Conservation (phyloP, 2,113 vertebrate genomes). For the Chunga burmeisteri region DNA sequence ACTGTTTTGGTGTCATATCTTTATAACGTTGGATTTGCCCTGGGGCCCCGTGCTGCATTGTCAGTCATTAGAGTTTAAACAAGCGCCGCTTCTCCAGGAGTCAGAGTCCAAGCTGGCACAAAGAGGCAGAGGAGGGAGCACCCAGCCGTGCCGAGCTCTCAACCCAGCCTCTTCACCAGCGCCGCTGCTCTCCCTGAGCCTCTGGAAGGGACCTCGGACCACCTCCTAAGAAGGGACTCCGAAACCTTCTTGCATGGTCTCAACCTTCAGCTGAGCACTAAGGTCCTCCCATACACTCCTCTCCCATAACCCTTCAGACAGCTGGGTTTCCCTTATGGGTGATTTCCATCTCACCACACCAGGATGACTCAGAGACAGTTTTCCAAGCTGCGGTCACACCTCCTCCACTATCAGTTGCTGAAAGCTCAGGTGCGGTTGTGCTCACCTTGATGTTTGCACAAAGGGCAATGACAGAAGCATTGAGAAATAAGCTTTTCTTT, state of each 20-base stretch:
- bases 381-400: neutral
- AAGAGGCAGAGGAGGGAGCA: neutral
- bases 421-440: neutral
- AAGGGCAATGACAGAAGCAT: neutral
- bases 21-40: neutral
- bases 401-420: neutral
- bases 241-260: neutral
- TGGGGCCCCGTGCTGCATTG: neutral
- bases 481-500: neutral
- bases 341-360: neutral
- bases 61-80: neutral
- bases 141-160: neutral
- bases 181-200: neutral
- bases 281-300: neutral
- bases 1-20: neutral
- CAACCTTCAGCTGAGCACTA: neutral
- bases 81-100: neutral
- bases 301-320: rapidly evolving
- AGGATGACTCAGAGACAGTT: neutral
- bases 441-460: neutral
- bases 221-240: neutral
- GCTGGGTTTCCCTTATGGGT: rapidly evolving
- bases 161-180: neutral
- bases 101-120: neutral
- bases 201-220: neutral